These are phyloP conservation scores for Pterostichus niger DNA, from an alignment of 2,888 invertebrate species.

Conservation along the genomic window DNA sequence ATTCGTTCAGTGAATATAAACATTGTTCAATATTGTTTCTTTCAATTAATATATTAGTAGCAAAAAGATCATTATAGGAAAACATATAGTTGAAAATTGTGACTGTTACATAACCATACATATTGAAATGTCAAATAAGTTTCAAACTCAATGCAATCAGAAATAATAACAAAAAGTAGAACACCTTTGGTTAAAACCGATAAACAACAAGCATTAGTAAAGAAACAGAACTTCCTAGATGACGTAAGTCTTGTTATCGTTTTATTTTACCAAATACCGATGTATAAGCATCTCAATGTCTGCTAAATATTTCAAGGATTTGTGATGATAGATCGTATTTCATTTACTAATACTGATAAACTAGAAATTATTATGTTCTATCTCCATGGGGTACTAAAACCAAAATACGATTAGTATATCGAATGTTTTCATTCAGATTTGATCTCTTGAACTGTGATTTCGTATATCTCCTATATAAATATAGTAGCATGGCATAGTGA, in stretches of 20 bases:
- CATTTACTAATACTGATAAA: conserved; percentile 31
- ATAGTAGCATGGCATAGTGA: conserved; percentile 5
- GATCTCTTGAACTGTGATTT: conserved; percentile 41
- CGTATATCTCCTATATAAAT: conserved; percentile 38
- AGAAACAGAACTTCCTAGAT: conserved; percentile 58
- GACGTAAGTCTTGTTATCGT: conserved; percentile 52
- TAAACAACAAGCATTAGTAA: conserved; percentile 9
- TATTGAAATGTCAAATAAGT: background rate
- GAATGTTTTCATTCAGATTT: conserved; percentile 50
- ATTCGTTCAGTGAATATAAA: background rate
- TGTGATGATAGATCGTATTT: conserved; percentile 36
- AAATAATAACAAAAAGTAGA: conserved; percentile 45
- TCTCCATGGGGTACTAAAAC: conserved; percentile 56
- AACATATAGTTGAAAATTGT: conserved; percentile 5
- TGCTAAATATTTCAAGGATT: conserved; percentile 48
- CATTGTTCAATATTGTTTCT: background rate
- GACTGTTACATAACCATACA: conserved; percentile 53
- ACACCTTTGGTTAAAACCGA: conserved; percentile 47
- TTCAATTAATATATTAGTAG: too few species aligned
- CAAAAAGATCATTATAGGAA: background rate
- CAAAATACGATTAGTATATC: conserved; percentile 46
- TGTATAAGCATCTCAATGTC: background rate
- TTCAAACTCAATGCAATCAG: conserved; percentile 54
- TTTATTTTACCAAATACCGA: background rate
- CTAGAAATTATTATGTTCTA: conserved; percentile 40